Percentiles rank a stretch among this genome's conserved stretches.
These are phyloP conservation scores for Trichogramma dendrolimi DNA, from an alignment of 2,888 invertebrate species.

Conservation along the genomic window DNA sequence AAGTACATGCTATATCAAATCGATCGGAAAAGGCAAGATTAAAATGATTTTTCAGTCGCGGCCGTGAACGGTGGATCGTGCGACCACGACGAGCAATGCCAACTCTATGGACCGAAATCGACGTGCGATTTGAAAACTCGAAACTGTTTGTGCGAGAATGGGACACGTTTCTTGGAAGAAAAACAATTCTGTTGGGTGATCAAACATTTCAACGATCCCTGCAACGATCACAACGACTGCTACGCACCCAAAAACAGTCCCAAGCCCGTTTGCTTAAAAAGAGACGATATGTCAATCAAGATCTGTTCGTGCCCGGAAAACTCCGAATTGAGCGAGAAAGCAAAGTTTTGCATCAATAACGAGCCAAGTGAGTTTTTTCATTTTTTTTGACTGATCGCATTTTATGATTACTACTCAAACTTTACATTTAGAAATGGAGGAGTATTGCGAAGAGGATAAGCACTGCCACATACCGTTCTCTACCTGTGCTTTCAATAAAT, in stretches of 20 bases:
- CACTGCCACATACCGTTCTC: conserved; percentile 30
- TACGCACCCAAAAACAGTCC: conserved; percentile 21
- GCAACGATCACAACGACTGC: conserved; percentile 38
- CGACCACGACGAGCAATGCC: conserved; percentile 35
- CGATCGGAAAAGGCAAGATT: background rate
- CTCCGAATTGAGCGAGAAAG: conserved; percentile 26
- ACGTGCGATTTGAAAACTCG: conserved; percentile 32
- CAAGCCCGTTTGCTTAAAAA: conserved; percentile 29
- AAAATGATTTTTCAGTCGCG: conserved; percentile 28
- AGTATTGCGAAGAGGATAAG: conserved; percentile 28
- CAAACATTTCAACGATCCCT: conserved; percentile 34
- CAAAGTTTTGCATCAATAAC: conserved; percentile 30
- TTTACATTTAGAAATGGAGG: conserved; percentile 29
- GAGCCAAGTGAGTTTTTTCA: conserved; percentile 14
- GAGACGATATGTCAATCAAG: background rate
- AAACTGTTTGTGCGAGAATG: conserved; percentile 37
- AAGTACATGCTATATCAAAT: conserved; percentile 8
- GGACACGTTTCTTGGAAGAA: conserved; percentile 35
- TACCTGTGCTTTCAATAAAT: conserved; percentile 26
- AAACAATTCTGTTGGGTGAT: conserved; percentile 43
- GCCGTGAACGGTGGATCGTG: conserved; percentile 33
- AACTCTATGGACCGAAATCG: conserved; percentile 41
- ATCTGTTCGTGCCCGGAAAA: conserved; percentile 36
- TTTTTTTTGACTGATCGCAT: background rate
- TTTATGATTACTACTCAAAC: background rate